A percentile compares a stretch with the other conserved stretches of the same genome.
Conservation (phyloP, 2,888 invertebrate genomes). For the Macaria notata region DNA sequence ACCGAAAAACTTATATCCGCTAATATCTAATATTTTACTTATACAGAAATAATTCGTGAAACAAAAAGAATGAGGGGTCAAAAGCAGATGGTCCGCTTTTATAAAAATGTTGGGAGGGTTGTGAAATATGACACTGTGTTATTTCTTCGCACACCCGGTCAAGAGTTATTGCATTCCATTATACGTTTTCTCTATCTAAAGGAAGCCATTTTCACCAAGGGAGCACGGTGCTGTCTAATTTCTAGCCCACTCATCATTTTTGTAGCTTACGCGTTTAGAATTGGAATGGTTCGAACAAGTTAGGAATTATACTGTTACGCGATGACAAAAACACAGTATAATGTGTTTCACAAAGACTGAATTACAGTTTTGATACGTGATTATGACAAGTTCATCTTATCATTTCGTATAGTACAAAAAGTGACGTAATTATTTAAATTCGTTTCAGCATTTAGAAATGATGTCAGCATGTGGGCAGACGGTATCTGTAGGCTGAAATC, state of each 20-base stretch:
- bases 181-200: slow-evolving; percentile 81
- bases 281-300: too few species aligned
- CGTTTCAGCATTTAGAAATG: slow-evolving; percentile 8
- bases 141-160: slow-evolving; percentile 83
- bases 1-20: slow-evolving; percentile 50
- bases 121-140: slow-evolving; percentile 83
- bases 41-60: slow-evolving; percentile 78
- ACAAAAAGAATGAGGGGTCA: slow-evolving; percentile 82
- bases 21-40: slow-evolving; percentile 68
- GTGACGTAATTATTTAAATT: too few species aligned
- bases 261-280: slow-evolving; percentile 14
- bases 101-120: slow-evolving; percentile 82
- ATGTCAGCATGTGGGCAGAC: slow-evolving; percentile 10
- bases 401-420: too few species aligned
- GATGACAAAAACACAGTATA: too few species aligned
- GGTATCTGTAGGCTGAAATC: slow-evolving; percentile 35
- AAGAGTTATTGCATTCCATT: slow-evolving; percentile 83
- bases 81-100: slow-evolving; percentile 82
- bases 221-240: slow-evolving; percentile 78
- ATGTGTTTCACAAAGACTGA: too few species aligned
- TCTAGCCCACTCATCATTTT: slow-evolving; percentile 69
- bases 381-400: too few species aligned
- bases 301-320: too few species aligned
- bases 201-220: slow-evolving; percentile 80
- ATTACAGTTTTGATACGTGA: too few species aligned